Evolutionary conservation across 2,797 vertebrate genomes (phyloP), one percentile per base, ranked within the genome.

Genomic region (Pygocentrus nattereri): DNA sequence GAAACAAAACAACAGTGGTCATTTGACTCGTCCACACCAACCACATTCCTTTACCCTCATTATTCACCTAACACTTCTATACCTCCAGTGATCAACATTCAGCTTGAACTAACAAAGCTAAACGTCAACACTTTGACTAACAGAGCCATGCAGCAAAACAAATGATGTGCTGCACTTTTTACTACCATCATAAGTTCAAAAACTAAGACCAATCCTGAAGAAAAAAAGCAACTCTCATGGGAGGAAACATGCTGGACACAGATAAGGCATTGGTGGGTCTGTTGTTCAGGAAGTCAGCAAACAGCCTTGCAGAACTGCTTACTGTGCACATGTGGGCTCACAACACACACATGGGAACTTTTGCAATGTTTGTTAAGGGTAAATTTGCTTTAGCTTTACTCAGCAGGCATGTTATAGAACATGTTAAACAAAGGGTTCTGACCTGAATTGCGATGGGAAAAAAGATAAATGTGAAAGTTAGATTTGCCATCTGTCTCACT

Each of bases 391-490:
- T 79, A 72, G 62, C 65, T 50, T 34, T 73, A 30, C 49, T 30
- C 50, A 54, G 34, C 50, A 54, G 25, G 0, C 50, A 49, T 47
- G 38, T 52, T 61, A n/a, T n/a, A 54, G 6, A 64, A 31, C 31
- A 77, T 78, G 61, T 5, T 31, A 76, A 54, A 73, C 74, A 76
- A 65, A 47, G 21, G 38, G n/a, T 15, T 5, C n/a, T n/a, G 47
- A 89, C 89, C 90, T 90, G 89, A 92, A 90, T 73, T 69, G 83
- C 21, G 8, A 4, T n/a, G 50, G 74, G 2, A 21, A n/a, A 54
- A 25, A 50, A 18, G 49, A 50, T 18, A 18, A 12, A 58, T 4
- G 18, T 54, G 21, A 5, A 54, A 54, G 18, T 5, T 5, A 4
- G 19, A 19, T 18, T 50, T 50, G 49, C 18, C n/a, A 10, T 58